A percentile compares a stretch with the other conserved stretches of the same genome.
Conservation (phyloP, 2,888 invertebrate genomes). For the Agrochola litura region DNA sequence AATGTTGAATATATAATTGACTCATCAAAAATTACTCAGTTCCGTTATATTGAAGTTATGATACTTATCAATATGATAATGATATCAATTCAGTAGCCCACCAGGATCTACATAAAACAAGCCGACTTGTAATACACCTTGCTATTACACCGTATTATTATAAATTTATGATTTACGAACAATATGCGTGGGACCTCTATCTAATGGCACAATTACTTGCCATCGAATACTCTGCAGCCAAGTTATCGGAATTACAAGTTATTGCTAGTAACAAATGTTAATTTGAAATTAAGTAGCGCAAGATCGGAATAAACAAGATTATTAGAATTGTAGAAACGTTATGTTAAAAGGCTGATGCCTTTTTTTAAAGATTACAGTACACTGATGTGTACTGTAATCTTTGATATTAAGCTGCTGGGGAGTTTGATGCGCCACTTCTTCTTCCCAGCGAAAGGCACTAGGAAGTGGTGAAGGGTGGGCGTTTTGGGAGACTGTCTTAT, state of each 20-base stretch:
- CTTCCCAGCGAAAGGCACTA: no score
- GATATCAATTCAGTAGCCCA: conserved; percentile 38
- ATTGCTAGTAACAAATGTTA: conserved; percentile 43
- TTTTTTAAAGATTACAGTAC: no score
- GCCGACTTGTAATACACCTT: conserved; percentile 26
- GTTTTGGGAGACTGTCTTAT: no score
- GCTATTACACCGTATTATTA: conserved; percentile 21
- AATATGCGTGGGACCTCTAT: conserved; percentile 55
- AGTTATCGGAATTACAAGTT: conserved; percentile 41
- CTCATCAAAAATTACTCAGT: conserved; percentile 4
- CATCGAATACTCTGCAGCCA: conserved; percentile 36
- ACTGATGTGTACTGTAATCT: conserved; percentile 11
- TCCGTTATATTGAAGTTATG: neutral
- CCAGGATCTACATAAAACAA: conserved; percentile 34
- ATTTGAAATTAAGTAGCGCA: conserved; percentile 56
- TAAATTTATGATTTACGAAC: conserved; percentile 54
- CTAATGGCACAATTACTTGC: conserved; percentile 45
- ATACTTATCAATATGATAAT: conserved; percentile 13
- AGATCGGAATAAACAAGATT: conserved; percentile 44
- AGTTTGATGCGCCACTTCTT: no score
- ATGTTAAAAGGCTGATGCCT: conserved; percentile 21
- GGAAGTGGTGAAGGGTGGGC: no score
- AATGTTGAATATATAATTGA: conserved; percentile 5
- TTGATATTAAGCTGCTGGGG: neutral
- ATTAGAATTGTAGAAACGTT: conserved; percentile 37